Percentiles rank a stretch among this genome's conserved stretches.
phyloP scores from a whole-genome alignment of 2,113 vertebrate genomes.

The Phalacrocorax aristotelis region DNA sequence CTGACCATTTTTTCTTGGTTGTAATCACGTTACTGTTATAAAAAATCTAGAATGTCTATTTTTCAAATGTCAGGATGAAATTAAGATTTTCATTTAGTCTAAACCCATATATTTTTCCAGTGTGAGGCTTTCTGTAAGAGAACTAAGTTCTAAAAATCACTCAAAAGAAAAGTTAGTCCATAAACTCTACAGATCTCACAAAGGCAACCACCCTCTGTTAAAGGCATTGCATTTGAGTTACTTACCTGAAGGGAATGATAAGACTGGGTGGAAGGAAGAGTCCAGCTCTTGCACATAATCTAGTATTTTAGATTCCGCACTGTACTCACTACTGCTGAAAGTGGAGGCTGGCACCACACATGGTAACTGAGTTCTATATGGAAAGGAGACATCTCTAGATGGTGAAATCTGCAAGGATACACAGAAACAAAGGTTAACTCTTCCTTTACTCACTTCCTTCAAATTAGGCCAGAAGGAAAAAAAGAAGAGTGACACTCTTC shows the following conservation, averaged over 20 bases:
- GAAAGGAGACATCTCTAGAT: constrained; percentile 59
- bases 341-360: constrained; percentile 15
- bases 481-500: background rate
- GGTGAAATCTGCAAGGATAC: constrained; percentile 65
- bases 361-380: constrained; percentile 45
- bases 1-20: background rate
- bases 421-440: constrained; percentile 4
- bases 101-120: background rate
- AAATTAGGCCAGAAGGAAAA: background rate
- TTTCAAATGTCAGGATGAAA: background rate
- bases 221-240: background rate
- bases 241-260: constrained; percentile 82
- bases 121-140: background rate
- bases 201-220: background rate
- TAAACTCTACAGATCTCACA: background rate
- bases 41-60: background rate
- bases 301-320: constrained; percentile 32
- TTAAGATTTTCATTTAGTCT: background rate
- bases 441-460: background rate
- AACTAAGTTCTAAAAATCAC: background rate
- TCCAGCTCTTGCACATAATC: constrained; percentile 73
- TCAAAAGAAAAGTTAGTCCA: background rate
- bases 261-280: constrained; percentile 72
- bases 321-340: constrained; percentile 31
- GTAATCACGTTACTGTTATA: background rate